phyloP scores from a whole-genome alignment of 2,888 invertebrate genomes.

The Hanleya hanleyi region DNA sequence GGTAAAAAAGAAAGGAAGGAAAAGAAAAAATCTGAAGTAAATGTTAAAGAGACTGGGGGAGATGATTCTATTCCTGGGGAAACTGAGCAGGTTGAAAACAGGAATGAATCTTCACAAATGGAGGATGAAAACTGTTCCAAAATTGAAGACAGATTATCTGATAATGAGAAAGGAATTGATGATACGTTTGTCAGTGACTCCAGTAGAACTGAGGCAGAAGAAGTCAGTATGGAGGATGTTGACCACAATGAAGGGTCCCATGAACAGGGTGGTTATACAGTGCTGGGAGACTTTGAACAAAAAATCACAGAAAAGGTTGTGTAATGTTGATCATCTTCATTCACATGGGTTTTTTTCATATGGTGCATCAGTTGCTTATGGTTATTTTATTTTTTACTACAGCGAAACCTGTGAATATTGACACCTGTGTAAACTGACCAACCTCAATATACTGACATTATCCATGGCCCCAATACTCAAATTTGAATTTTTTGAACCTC shows the following conservation, averaged over 20 bases:
- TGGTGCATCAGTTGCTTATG: neutral
- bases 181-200: neutral
- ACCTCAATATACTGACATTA: too few species aligned
- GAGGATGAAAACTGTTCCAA: neutral
- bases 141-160: neutral
- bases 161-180: neutral
- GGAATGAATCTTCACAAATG: neutral
- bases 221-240: constrained; percentile 74
- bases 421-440: too few species aligned
- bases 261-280: constrained; percentile 77
- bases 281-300: constrained; percentile 81
- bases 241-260: constrained; percentile 42
- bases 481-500: too few species aligned
- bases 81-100: constrained; percentile 9
- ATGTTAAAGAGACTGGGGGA: constrained; percentile 10
- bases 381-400: neutral
- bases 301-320: constrained; percentile 61
- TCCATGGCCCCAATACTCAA: too few species aligned
- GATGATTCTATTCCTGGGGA: constrained; percentile 8
- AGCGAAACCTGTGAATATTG: neutral
- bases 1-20: constrained; percentile 17
- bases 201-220: constrained; percentile 31
- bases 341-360: neutral
- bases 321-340: neutral
- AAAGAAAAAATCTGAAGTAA: constrained; percentile 20